Conservation (phyloP, 2,113 vertebrate species). For the Nothocercus julius region DNA sequence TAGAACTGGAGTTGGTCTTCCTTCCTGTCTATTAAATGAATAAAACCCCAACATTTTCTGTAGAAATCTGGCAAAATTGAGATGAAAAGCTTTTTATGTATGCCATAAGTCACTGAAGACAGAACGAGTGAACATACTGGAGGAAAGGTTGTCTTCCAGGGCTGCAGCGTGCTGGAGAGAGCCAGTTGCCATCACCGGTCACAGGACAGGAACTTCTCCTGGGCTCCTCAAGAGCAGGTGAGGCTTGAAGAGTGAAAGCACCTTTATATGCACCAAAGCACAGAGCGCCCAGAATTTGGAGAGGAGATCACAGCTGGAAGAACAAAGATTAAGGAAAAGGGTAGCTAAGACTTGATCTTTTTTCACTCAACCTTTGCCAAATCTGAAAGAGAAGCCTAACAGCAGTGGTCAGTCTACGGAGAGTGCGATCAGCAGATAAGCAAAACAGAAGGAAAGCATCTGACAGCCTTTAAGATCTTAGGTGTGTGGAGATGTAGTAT, state of each 20-base stretch:
- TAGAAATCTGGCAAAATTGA: conserved; percentile 52
- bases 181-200: not conserved
- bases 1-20: conserved; percentile 38
- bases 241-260: not conserved
- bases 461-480: not conserved
- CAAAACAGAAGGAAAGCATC: not conserved
- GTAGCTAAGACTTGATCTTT: not conserved
- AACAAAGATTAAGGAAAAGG: not conserved
- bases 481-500: not conserved
- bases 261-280: not conserved
- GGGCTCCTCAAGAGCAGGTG: not conserved
- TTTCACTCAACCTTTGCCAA: not conserved
- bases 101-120: conserved; percentile 15
- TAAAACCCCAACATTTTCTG: not conserved
- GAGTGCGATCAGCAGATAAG: not conserved
- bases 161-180: not conserved
- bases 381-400: not conserved
- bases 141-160: not conserved
- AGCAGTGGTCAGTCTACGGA: not conserved
- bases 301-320: fast-evolving
- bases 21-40: not conserved
- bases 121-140: not conserved
- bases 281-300: not conserved
- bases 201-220: not conserved
- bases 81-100: conserved; percentile 40